Evolutionary conservation across 2,888 invertebrate genomes (phyloP).

Genomic region (Carabus problematicus): DNA sequence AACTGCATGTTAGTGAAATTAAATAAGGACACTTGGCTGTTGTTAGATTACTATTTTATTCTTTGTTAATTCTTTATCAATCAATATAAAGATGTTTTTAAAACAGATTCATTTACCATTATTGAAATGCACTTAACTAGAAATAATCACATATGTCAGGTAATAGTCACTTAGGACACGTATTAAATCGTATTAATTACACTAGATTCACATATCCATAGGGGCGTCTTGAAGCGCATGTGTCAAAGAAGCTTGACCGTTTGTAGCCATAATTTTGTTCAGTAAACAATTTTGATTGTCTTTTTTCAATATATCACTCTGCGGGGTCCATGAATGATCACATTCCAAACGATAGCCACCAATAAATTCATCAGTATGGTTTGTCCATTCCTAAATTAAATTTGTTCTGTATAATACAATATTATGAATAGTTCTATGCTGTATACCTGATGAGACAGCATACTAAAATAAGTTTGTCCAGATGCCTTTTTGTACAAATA

Average conservation of each 20-base stretch:
- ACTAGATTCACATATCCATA: slow-evolving; percentile 44
- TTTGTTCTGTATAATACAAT: not conserved
- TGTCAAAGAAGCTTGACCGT: slow-evolving; percentile 23
- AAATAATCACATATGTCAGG: not conserved
- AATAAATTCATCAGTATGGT: slow-evolving; percentile 66
- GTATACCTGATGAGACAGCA: slow-evolving; percentile 73
- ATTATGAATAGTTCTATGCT: not conserved
- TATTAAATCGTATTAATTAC: slow-evolving; percentile 4
- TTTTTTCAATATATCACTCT: slow-evolving; percentile 57
- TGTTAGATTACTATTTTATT: slow-evolving; percentile 31
- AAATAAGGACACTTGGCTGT: not conserved
- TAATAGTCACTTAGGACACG: not conserved
- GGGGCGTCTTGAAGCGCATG: slow-evolving; percentile 24
- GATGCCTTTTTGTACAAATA: slow-evolving; percentile 71
- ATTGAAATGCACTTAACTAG: slow-evolving; percentile 10
- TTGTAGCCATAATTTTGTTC: slow-evolving; percentile 45
- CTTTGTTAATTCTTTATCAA: slow-evolving; percentile 34
- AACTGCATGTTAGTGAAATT: not conserved
- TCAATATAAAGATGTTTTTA: slow-evolving; percentile 34
- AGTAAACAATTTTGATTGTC: slow-evolving; percentile 50
- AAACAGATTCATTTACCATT: slow-evolving; percentile 12
- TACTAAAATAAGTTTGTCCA: slow-evolving; percentile 75
- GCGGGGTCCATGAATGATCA: slow-evolving; percentile 75
- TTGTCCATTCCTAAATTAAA: slow-evolving; percentile 70
- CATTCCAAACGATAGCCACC: slow-evolving; percentile 73